Evolutionary conservation across 2,888 invertebrate genomes (phyloP), one percentile per base, ranked within the genome.

Genomic region (Eristalinus sepulchralis): DNA sequence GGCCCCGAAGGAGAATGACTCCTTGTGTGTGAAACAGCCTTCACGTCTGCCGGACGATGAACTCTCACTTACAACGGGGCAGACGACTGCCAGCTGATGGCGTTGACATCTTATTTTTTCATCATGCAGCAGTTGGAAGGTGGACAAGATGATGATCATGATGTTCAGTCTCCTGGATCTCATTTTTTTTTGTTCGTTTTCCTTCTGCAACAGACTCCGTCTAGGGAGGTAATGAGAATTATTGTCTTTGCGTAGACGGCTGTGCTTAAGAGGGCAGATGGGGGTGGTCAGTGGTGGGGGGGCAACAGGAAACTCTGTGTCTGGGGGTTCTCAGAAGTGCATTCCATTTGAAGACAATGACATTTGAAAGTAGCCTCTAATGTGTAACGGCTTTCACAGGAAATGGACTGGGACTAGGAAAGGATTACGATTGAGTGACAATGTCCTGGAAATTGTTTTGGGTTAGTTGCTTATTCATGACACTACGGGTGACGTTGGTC

Each of bases 81-180:
- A 86, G 86, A 86, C 86, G 78, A 47, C 47, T n/a, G 86, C 72
- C 86, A 86, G 83, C 86, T 86, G 86, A 86, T 86, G 83, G 86
- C 83, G 83, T 86, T 86, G 86, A 86, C 86, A 86, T 83, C 78
- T 86, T 39, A 36, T 71, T 78, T 86, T 86, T 83, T 86, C 73
- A 73, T 78, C 79, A 86, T 34, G 64, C 71, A 86, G 85, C 85
- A 85, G 83, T 83, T 79, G 83, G 77, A 80, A 72, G 68, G 36
- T 55, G 67, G 73, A 76, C 67, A 66, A 80, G 80, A 84, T 80
- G 76, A 80, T 27, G 27, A 27, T n/a, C n/a, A n/a, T 70, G 20
- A 57, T 57, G 57, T 57, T 57, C 47, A 47, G 47, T 47, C 47
- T 47, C 17, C 17, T 47, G 47, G 27, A 27, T 27, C 27, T 27